phyloP scores from a whole-genome alignment of 1,140 invertebrate genomes.

The Phymastichus coffea region DNA sequence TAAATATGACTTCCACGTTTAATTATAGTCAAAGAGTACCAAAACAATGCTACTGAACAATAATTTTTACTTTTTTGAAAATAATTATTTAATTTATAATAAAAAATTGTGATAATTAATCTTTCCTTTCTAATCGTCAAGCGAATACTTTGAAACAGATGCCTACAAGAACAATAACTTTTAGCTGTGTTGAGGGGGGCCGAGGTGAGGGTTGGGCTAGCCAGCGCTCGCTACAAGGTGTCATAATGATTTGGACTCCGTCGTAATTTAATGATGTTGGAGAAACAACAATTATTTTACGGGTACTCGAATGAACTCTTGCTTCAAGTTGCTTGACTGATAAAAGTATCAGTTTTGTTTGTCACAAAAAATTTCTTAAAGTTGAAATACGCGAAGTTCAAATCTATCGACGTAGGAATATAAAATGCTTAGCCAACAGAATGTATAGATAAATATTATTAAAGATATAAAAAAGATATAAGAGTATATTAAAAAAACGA shows the following conservation, averaged over 20 bases:
- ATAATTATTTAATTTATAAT: neutral
- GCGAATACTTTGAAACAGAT: neutral
- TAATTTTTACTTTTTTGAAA: neutral
- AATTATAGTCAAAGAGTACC: too few relatives aligned
- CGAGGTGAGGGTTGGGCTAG: conserved; percentile 51
- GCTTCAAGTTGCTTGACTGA: too few relatives aligned
- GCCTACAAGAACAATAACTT: conserved; percentile 31
- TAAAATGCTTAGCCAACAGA: conserved; percentile 43
- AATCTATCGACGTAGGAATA: conserved; percentile 39
- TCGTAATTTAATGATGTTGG: conserved; percentile 16
- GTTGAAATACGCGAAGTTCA: conserved; percentile 38
- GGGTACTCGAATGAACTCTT: too few relatives aligned
- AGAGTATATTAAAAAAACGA: conserved; percentile 39
- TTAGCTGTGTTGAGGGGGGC: conserved; percentile 53
- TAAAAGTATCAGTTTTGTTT: too few relatives aligned
- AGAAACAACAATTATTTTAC: too few relatives aligned
- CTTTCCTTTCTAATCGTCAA: conserved; percentile 14
- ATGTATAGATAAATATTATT: conserved; percentile 33
- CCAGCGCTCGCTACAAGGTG: conserved; percentile 50
- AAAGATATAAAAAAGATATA: conserved; percentile 31
- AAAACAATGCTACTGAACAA: too few relatives aligned
- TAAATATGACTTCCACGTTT: neutral
- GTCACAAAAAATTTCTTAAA: too few relatives aligned
- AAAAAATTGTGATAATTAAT: neutral
- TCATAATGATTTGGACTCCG: conserved; percentile 42